Percentiles rank a stretch among this genome's conserved stretches.
Conservation (phyloP, 1,140 invertebrate genomes). For the Drosophila orosa region DNA sequence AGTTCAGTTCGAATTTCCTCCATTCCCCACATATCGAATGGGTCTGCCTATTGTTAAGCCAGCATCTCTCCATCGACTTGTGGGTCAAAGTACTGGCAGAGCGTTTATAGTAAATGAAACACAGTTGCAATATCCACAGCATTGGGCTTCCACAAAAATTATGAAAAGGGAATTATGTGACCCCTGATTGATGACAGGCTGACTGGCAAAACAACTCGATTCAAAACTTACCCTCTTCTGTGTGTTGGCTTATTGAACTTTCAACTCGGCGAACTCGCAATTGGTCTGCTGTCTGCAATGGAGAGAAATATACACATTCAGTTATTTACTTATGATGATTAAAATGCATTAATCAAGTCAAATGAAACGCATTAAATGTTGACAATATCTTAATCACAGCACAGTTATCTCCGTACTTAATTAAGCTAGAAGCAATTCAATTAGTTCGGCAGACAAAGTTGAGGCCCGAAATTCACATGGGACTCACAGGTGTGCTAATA, state of each 20-base stretch:
- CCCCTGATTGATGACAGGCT: conserved; percentile 19
- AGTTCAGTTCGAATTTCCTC: conserved; percentile 45
- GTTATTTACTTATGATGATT: conserved; percentile 39
- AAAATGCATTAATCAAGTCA: conserved; percentile 55
- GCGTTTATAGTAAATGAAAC: conserved; percentile 19
- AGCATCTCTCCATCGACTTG: conserved; percentile 13
- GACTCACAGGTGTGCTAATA: conserved; percentile 70
- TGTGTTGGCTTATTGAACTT: conserved; percentile 40
- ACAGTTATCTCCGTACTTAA: conserved; percentile 61
- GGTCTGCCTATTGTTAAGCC: conserved; percentile 52
- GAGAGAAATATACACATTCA: conserved; percentile 7
- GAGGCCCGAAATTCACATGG: conserved; percentile 32
- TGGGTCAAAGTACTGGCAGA: conserved; percentile 25
- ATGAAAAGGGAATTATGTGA: conserved; percentile 13
- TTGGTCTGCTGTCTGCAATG: conserved; percentile 45
- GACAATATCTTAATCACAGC: conserved; percentile 60
- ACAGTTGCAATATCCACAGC: conserved; percentile 1
- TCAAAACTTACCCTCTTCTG: conserved; percentile 51
- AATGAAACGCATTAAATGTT: conserved; percentile 52
- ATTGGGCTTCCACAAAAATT: conserved; percentile 3
- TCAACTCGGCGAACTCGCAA: conserved; percentile 15
- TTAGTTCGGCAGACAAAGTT: conserved; percentile 60
- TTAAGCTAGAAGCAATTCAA: conserved; percentile 77
- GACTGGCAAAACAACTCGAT: conserved; percentile 34
- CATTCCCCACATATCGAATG: conserved; percentile 22